phyloP scores from a whole-genome alignment of 2,888 invertebrate species.

The Cyaniris semiargus region DNA sequence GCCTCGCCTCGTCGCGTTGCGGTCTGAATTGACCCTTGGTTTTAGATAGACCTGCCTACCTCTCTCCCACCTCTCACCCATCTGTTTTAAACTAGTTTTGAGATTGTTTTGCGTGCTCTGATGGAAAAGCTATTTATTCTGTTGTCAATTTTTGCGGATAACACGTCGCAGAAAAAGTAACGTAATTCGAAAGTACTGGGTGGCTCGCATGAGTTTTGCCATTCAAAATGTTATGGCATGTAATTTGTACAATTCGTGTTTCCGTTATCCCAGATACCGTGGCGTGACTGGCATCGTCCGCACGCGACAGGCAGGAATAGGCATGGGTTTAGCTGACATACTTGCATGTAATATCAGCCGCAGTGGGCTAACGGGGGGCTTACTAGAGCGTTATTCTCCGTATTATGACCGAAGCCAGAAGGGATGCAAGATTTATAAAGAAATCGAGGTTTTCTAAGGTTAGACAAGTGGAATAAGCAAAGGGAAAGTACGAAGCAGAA shows the following conservation, averaged over 20 bases:
- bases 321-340: not conserved
- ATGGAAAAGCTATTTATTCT: not conserved
- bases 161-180: not conserved
- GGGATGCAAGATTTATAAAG: not conserved
- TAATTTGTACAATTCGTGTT: constrained; percentile 30
- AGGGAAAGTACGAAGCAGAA: not conserved
- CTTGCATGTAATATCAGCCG: not conserved
- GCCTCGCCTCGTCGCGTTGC: no score
- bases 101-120: not conserved
- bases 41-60: no score
- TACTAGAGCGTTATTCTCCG: no score
- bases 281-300: constrained; percentile 3
- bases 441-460: not conserved
- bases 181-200: constrained; percentile 2
- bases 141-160: not conserved
- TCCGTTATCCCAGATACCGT: constrained; percentile 21
- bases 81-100: not conserved
- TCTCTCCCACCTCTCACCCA: no score
- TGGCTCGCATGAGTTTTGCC: constrained; percentile 25
- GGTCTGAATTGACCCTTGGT: no score
- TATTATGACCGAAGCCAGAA: not conserved
- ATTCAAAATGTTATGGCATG: constrained; percentile 32
- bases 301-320: not conserved
- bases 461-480: not conserved
- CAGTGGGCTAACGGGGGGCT: no score